A percentile compares a stretch with the other conserved stretches of the same genome.
Evolutionary conservation across 2,888 invertebrate genomes (phyloP).

Genomic region (Sepiola atlantica): DNA sequence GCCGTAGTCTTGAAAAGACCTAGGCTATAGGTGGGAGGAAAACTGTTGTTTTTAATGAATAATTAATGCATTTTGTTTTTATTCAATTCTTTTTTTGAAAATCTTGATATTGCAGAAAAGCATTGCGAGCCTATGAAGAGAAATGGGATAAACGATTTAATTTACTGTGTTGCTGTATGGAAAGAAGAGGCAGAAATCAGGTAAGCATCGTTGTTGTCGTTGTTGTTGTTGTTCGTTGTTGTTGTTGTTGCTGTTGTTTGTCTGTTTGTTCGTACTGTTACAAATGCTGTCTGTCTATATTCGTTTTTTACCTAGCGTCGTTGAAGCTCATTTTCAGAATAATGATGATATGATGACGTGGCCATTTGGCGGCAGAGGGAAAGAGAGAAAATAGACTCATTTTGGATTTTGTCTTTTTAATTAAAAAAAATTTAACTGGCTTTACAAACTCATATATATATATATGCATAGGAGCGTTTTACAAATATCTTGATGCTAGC

Average conservation of each 20-base stretch:
- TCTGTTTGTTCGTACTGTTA: neutral
- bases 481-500: too few species aligned
- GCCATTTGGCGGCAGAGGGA: neutral
- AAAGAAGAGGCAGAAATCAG: constrained; percentile 82
- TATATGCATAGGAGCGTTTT: too few species aligned
- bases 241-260: too few species aligned
- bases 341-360: neutral
- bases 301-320: neutral
- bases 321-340: neutral
- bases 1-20: too few species aligned
- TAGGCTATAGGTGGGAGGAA: too few species aligned
- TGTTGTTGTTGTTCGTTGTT: too few species aligned
- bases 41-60: too few species aligned
- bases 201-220: too few species aligned
- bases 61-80: neutral
- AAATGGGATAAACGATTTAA: constrained; percentile 90
- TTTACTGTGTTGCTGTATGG: constrained; percentile 87
- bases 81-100: constrained; percentile 48
- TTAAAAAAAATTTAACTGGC: too few species aligned
- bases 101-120: constrained; percentile 81
- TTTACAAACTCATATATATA: too few species aligned
- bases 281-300: neutral
- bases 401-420: too few species aligned
- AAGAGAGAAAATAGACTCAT: neutral
- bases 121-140: constrained; percentile 88